Conservation (phyloP, 2,888 invertebrate genomes). For the Odontocerum albicorne region DNA sequence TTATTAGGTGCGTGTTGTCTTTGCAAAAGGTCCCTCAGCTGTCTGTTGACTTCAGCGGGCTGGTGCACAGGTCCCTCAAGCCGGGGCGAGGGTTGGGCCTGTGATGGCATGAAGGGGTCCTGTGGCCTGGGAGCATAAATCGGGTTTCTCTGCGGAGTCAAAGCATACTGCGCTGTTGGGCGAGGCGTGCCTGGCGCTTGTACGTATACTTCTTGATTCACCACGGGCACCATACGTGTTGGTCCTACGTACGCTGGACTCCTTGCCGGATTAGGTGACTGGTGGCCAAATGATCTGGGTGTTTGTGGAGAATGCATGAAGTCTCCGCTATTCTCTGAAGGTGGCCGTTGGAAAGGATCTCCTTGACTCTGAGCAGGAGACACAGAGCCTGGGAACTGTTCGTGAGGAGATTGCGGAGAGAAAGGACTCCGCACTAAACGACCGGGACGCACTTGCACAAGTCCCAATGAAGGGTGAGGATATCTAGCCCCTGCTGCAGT, state of each 20-base stretch:
- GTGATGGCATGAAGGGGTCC: slow-evolving; percentile 29
- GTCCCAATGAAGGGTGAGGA: slow-evolving; percentile 34
- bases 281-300: slow-evolving; percentile 42
- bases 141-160: slow-evolving; percentile 39
- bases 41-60: slow-evolving; percentile 65
- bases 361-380: slow-evolving; percentile 39
- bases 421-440: slow-evolving; percentile 39
- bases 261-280: slow-evolving; percentile 38
- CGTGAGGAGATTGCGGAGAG: slow-evolving; percentile 49
- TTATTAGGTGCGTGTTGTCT: slow-evolving; percentile 64
- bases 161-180: slow-evolving; percentile 49
- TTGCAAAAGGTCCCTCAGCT: slow-evolving; percentile 79
- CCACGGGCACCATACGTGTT: slow-evolving; percentile 38
- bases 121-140: slow-evolving; percentile 42
- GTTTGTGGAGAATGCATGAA: slow-evolving; percentile 47
- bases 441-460: slow-evolving; percentile 30
- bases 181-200: slow-evolving; percentile 58
- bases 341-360: slow-evolving; percentile 38
- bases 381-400: slow-evolving; percentile 51
- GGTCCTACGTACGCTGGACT: slow-evolving; percentile 38
- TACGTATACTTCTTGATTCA: slow-evolving; percentile 45
- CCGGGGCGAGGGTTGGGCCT: slow-evolving; percentile 25
- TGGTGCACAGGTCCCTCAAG: slow-evolving; percentile 41
- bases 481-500: slow-evolving; percentile 36
- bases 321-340: slow-evolving; percentile 39